Evolutionary conservation across 2,797 vertebrate genomes (phyloP), one percentile per base, ranked within the genome.

Genomic region (Pristis pectinata): DNA sequence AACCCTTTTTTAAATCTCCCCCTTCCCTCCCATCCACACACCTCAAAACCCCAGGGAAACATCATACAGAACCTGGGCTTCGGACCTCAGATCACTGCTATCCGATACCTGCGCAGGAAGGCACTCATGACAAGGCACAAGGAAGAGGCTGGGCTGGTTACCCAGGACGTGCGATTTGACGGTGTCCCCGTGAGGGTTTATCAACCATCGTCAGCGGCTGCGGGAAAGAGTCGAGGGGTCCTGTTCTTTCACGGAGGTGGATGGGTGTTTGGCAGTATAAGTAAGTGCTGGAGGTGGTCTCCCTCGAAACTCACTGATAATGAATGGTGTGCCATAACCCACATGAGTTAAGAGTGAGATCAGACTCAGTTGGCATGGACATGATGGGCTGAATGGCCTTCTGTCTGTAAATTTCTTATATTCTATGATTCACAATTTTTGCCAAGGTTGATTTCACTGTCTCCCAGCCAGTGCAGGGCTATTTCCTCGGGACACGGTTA

Each of bases 201-300:
- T 72, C 97, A 97, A 95, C 98, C 98, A 1, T 97, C 96, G 49
- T 67, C 87, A 4, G 94, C 95, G 61, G 95, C 97, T 94, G 89
- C 96, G 1, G 95, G 96, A 27, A 96, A 95, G 76, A 97, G 97
- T 95, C 97, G 96, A 95, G 98, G 97, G 76, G 95, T 99, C 9
- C 4, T 98, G 27, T 98, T 97, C 96, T 98, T 98, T 96, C 98
- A 98, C 0, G 98, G 98, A 34, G 98, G 98, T 27, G 98, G 98
- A 94, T 97, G 96, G 96, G 72, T 98, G 94, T 0, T 96, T 13
- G 98, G 98, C 72, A 98, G 97, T 93, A 95, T 98, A 94, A 97
- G 98, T 98, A 97, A 97, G 97, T 91, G 61, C n/a, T 2, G n/a
- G 37, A 41, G 19, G 3, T 19, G 0, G 24, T n/a, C 19, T 41